Evolutionary conservation across 2,888 invertebrate species (phyloP).

Genomic region (Agrotis puta): DNA sequence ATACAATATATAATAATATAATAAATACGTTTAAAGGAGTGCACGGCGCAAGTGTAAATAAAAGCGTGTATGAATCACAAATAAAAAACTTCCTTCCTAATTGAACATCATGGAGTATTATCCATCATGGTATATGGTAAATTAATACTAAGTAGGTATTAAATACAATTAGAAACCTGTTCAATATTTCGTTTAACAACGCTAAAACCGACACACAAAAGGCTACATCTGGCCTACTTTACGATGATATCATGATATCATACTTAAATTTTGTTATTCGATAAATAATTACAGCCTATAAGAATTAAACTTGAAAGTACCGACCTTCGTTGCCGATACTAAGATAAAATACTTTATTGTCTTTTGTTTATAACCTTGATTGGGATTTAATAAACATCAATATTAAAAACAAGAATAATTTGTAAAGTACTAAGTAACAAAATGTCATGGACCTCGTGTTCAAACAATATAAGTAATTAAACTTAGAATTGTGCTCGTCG

Average conservation of each 20-base stretch:
- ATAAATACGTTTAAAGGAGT: not conserved
- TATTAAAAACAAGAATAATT: constrained; percentile 61
- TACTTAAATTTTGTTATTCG: constrained; percentile 32
- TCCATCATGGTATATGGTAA: not conserved
- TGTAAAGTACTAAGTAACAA: constrained; percentile 47
- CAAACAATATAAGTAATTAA: constrained; percentile 23
- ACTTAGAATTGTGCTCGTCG: constrained; percentile 30
- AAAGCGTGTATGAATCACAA: too few relatives aligned
- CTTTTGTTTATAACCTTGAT: constrained; percentile 67
- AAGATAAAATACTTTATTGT: constrained; percentile 69
- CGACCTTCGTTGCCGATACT: constrained; percentile 66
- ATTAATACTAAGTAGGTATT: not conserved
- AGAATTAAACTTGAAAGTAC: constrained; percentile 63
- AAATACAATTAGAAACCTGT: too few relatives aligned
- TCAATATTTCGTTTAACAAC: not conserved
- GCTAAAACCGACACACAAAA: constrained; percentile 5
- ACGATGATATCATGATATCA: not conserved
- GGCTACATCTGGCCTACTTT: constrained; percentile 21
- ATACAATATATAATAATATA: too few relatives aligned
- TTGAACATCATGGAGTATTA: too few relatives aligned
- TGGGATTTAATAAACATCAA: constrained; percentile 68
- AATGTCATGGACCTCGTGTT: constrained; percentile 69
- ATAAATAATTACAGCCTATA: constrained; percentile 55
- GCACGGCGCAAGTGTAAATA: too few relatives aligned
- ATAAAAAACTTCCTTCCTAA: too few relatives aligned